A percentile compares a stretch with the other conserved stretches of the same genome.
phyloP scores from a whole-genome alignment of 2,797 vertebrate genomes.

The Gadopsis bispinosus region DNA sequence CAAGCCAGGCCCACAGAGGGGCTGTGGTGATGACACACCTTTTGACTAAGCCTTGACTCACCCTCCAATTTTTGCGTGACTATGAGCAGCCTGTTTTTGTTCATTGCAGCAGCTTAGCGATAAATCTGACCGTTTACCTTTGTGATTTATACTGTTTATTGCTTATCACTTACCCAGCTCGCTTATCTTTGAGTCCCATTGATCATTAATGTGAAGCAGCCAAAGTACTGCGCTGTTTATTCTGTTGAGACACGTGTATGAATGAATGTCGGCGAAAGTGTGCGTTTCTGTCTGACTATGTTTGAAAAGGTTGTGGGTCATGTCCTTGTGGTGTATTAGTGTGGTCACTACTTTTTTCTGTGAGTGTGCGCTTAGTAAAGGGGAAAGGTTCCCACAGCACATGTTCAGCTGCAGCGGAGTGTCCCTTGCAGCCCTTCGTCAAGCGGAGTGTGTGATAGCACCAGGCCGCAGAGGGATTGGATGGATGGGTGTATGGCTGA shows the following conservation, averaged over 20 bases:
- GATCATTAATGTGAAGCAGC: slow-evolving; percentile 72
- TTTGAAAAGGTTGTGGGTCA: slow-evolving; percentile 31
- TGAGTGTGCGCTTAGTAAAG: slow-evolving; percentile 6
- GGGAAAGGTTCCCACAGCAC: slow-evolving; percentile 38
- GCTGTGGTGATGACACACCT: slow-evolving; percentile 67
- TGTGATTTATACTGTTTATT: slow-evolving; percentile 49
- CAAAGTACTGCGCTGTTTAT: slow-evolving; percentile 47
- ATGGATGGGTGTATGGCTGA: slow-evolving; percentile 39
- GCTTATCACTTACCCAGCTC: slow-evolving; percentile 46
- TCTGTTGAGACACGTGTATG: slow-evolving; percentile 10
- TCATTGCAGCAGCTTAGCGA: slow-evolving; percentile 39
- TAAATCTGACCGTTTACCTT: slow-evolving; percentile 39
- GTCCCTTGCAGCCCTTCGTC: slow-evolving; percentile 49
- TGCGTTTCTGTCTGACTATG: slow-evolving; percentile 3
- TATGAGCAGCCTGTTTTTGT: slow-evolving; percentile 46
- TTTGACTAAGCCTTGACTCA: slow-evolving; percentile 69
- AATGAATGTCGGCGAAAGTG: slow-evolving; percentile 1
- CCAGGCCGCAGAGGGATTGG: slow-evolving; percentile 31
- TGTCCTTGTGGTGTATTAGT: slow-evolving; percentile 18
- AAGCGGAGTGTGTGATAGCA: slow-evolving; percentile 52
- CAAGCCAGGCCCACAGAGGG: slow-evolving; percentile 37
- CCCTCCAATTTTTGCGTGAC: slow-evolving; percentile 60
- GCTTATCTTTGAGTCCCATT: slow-evolving; percentile 61
- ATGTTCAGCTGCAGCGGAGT: slow-evolving; percentile 43
- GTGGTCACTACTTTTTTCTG: neutral